Conservation (phyloP, 2,797 vertebrate species). For the Lemur catta region DNA sequence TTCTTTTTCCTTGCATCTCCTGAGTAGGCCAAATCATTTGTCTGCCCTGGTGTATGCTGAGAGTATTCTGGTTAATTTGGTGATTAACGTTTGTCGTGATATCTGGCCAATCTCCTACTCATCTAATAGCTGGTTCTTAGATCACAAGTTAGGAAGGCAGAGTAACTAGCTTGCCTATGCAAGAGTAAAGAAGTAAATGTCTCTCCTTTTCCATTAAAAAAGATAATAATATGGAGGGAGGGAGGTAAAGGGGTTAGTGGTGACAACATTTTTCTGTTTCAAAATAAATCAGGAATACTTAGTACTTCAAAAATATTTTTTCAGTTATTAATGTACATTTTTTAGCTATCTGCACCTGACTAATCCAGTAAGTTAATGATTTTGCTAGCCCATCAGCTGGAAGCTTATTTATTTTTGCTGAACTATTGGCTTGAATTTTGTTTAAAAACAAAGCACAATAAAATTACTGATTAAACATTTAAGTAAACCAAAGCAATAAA, state of each 20-base stretch:
- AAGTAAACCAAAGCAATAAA: constrained; percentile 35
- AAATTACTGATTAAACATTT: not conserved
- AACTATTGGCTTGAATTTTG: constrained; percentile 31
- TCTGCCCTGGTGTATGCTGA: not conserved
- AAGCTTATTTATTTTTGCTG: constrained; percentile 44
- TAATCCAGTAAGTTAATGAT: constrained; percentile 10
- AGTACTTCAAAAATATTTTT: not conserved
- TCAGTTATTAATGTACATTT: not conserved
- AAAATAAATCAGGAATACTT: constrained; percentile 31
- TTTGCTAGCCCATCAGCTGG: not conserved
- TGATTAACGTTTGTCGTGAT: not conserved
- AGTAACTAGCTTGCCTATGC: not conserved
- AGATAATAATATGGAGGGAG: not conserved
- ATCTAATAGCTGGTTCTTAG: not conserved
- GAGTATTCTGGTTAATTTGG: not conserved
- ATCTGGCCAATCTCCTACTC: not conserved
- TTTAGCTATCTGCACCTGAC: not conserved
- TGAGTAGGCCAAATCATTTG: not conserved
- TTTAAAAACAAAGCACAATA: constrained; percentile 35
- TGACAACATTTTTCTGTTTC: constrained; percentile 14
- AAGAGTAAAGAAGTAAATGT: not conserved
- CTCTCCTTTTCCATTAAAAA: not conserved
- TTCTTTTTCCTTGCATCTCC: not conserved
- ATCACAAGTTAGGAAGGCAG: not conserved
- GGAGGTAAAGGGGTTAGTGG: not conserved